Percentiles rank a stretch among this genome's conserved stretches.
Conservation (phyloP, 1,140 invertebrate genomes). For the Chymomyza costata region DNA sequence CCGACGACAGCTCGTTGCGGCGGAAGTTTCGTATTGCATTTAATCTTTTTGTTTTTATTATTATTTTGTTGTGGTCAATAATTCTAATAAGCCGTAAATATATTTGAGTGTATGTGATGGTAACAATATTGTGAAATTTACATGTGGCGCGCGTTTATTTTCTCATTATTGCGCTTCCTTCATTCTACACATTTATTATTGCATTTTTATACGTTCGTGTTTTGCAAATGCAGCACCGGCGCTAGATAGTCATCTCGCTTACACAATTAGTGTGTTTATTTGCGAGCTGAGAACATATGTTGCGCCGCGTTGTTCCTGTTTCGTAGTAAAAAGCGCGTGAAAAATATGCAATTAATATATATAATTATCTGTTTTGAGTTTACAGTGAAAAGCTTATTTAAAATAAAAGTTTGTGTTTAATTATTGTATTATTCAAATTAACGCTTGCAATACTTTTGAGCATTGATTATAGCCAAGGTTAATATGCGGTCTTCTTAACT, state of each 20-base stretch:
- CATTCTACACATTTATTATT: slow-evolving; percentile 65
- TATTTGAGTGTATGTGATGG: slow-evolving; percentile 5
- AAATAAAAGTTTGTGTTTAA: not conserved
- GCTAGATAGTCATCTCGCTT: slow-evolving; percentile 38
- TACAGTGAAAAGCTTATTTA: not conserved
- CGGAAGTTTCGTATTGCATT: slow-evolving; percentile 22
- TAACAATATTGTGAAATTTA: slow-evolving; percentile 36
- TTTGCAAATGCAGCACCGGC: slow-evolving; percentile 47
- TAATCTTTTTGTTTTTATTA: slow-evolving; percentile 47
- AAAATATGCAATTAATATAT: too few species aligned
- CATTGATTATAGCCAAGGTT: too few species aligned
- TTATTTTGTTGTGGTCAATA: slow-evolving; percentile 17
- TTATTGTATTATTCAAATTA: not conserved
- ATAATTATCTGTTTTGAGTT: too few species aligned
- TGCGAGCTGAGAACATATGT: slow-evolving; percentile 44
- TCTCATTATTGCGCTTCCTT: slow-evolving; percentile 32
- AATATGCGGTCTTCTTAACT: too few species aligned
- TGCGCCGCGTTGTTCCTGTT: slow-evolving; percentile 46
- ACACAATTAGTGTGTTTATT: slow-evolving; percentile 12
- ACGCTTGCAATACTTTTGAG: too few species aligned
- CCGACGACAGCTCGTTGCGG: slow-evolving; percentile 34
- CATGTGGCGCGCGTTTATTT: slow-evolving; percentile 46
- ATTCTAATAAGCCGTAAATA: not conserved
- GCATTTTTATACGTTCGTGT: slow-evolving; percentile 48
- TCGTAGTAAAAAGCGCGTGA: too few species aligned